Conservation (phyloP, 2,113 vertebrate genomes). For the Aldabrachelys gigantea region DNA sequence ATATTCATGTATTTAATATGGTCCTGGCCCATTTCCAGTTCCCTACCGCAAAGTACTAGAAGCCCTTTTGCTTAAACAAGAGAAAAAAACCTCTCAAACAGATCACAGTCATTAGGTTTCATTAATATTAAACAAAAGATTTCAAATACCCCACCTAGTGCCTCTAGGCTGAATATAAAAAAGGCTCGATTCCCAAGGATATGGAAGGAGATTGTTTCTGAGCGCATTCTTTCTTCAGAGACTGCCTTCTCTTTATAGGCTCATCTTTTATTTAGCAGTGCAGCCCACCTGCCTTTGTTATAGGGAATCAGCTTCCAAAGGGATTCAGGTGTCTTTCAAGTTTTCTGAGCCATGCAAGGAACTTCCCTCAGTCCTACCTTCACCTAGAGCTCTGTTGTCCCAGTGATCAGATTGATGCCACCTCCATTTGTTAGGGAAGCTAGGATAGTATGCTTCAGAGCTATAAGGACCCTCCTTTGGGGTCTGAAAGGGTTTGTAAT, state of each 20-base stretch:
- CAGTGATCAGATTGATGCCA: background rate
- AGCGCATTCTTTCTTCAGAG: background rate
- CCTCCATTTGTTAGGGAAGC: background rate
- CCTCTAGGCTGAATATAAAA: background rate
- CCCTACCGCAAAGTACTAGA: background rate
- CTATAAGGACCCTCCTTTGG: background rate
- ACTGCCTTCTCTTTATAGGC: background rate
- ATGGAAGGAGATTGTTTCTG: background rate
- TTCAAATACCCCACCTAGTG: background rate
- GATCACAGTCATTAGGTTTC: background rate
- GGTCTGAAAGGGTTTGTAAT: no score
- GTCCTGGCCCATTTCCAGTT: background rate
- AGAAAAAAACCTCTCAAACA: background rate
- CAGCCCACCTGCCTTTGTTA: background rate
- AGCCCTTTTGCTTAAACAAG: background rate
- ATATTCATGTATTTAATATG: background rate
- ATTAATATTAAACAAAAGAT: background rate
- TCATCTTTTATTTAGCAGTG: background rate
- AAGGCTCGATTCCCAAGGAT: background rate
- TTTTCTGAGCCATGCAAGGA: background rate
- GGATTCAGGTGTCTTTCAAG: background rate
- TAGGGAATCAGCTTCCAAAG: background rate
- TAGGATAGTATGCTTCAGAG: background rate
- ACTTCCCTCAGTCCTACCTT: background rate
- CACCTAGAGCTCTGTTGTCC: background rate